Conservation (phyloP, 2,797 vertebrate genomes). For the Oophaga sylvatica region DNA sequence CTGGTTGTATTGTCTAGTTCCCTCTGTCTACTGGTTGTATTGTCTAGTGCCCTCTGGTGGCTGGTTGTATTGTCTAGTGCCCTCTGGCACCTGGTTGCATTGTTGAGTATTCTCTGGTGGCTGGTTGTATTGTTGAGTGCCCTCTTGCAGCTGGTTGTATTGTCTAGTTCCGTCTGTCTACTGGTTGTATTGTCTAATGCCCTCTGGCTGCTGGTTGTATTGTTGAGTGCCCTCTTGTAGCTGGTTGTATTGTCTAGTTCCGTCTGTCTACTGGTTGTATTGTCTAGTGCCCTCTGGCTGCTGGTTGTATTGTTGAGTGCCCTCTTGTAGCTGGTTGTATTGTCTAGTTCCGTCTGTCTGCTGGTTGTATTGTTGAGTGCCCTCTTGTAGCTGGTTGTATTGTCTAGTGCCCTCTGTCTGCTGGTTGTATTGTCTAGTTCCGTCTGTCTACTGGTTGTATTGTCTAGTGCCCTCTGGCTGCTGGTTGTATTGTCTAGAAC, state of each 20-base stretch:
- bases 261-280: neutral
- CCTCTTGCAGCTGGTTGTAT: neutral
- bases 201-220: neutral
- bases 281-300: neutral
- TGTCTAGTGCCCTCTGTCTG: neutral
- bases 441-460: neutral
- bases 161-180: neutral
- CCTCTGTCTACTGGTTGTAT: neutral
- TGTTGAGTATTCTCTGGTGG: neutral
- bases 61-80: neutral
- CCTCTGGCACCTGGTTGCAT: neutral
- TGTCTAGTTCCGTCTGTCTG: neutral
- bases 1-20: neutral
- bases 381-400: neutral
- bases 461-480: neutral
- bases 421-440: neutral
- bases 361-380: neutral
- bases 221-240: neutral
- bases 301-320: neutral
- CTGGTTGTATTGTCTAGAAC: neutral
- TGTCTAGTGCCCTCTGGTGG: neutral
- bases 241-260: neutral
- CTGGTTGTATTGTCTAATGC: neutral
- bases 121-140: neutral
- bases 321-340: neutral